These are phyloP conservation scores for Vicugna pacos DNA, from an alignment of 2,113 vertebrate genomes.

Conservation along the genomic window DNA sequence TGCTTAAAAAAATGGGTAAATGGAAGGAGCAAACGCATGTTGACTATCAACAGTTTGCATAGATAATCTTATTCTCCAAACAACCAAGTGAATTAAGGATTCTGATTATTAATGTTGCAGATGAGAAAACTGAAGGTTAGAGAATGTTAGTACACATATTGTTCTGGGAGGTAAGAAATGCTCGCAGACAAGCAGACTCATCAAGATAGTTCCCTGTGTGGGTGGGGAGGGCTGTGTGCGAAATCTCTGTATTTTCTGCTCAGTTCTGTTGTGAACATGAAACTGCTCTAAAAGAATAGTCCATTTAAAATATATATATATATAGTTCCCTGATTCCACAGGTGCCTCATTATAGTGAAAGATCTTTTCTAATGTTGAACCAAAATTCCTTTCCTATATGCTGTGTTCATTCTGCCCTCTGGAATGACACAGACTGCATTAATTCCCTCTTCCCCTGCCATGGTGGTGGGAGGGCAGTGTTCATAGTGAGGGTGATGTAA, in stretches of 20 bases:
- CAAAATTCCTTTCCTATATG: background rate
- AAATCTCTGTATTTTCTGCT: too few species aligned
- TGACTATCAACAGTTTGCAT: background rate
- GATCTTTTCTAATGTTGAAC: background rate
- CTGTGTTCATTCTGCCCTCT: background rate
- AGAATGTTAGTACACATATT: background rate
- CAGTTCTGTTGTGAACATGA: too few species aligned
- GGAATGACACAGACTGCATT: background rate
- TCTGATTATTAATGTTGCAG: background rate
- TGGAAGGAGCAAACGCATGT: background rate
- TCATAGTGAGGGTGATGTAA: background rate
- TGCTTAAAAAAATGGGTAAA: background rate
- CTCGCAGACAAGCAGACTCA: background rate
- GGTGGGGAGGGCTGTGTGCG: too few species aligned
- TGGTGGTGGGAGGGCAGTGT: background rate
- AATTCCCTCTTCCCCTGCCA: background rate
- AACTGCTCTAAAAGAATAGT: too few species aligned
- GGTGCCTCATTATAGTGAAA: background rate
- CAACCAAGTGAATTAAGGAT: background rate
- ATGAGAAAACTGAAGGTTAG: background rate
- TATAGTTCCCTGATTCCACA: background rate
- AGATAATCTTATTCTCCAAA: background rate
- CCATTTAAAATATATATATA: too few species aligned
- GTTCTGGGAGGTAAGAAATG: background rate
- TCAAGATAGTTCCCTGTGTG: background rate